A percentile compares a stretch with the other conserved stretches of the same genome.
phyloP scores from a whole-genome alignment of 1,140 invertebrate genomes.

The Cydia fagiglandana region DNA sequence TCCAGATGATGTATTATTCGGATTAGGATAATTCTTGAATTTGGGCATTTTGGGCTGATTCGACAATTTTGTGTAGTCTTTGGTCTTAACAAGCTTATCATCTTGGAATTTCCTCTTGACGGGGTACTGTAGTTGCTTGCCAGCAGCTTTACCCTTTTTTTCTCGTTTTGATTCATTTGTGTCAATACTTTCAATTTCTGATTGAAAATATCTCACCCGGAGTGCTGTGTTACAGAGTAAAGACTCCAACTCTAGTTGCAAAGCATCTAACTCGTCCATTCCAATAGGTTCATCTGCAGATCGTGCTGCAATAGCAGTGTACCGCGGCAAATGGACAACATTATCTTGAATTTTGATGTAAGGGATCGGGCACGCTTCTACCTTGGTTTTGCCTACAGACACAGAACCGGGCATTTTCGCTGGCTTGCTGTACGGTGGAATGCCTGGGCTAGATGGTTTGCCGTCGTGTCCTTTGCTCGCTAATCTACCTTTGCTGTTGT shows the following conservation, averaged over 20 bases:
- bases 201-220: conserved; percentile 86
- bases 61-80: conserved; percentile 75
- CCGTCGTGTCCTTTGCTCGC: conserved; percentile 74
- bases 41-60: conserved; percentile 80
- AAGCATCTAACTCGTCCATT: conserved; percentile 89
- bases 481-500: conserved; percentile 74
- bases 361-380: conserved; percentile 68
- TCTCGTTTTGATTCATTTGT: conserved; percentile 85
- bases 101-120: conserved; percentile 80
- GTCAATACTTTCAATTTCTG: conserved; percentile 86
- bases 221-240: conserved; percentile 90
- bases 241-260: conserved; percentile 94
- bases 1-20: conserved; percentile 62
- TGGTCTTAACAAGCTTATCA: conserved; percentile 76
- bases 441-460: conserved; percentile 75
- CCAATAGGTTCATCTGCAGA: conserved; percentile 76
- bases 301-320: conserved; percentile 66
- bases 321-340: conserved; percentile 61
- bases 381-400: conserved; percentile 69
- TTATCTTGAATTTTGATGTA: conserved; percentile 73
- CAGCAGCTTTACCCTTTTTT: conserved; percentile 81
- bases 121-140: conserved; percentile 79
- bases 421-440: conserved; percentile 74
- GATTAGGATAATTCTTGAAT: conserved; percentile 69
- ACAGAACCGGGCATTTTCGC: conserved; percentile 66